phyloP scores from a whole-genome alignment of 2,797 vertebrate species.

The Stomatorhinus walkeri region DNA sequence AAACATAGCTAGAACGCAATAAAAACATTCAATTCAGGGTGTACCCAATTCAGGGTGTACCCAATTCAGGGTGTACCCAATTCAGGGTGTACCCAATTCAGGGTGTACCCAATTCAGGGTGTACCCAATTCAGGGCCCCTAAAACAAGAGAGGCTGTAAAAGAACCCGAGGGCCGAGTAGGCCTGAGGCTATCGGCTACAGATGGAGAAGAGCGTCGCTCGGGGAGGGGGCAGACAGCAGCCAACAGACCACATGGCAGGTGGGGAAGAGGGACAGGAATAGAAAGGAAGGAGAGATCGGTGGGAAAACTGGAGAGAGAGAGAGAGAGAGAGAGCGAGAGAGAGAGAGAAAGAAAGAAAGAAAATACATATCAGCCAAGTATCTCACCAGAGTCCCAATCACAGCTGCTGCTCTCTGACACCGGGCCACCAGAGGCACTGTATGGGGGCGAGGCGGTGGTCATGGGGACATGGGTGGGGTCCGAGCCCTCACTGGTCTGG shows the following conservation, averaged over 20 bases:
- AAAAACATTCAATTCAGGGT: neutral
- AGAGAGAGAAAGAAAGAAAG: neutral
- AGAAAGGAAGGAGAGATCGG: neutral
- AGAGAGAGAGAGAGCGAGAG: neutral
- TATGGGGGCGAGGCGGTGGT: conserved; percentile 59
- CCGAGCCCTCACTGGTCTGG: conserved; percentile 73
- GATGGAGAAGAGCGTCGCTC: neutral
- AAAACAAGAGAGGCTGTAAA: neutral
- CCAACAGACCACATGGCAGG: neutral
- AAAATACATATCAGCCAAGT: neutral
- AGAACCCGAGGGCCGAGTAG: neutral
- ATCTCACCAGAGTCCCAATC: conserved; percentile 71
- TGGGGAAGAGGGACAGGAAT: neutral
- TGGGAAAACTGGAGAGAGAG: neutral
- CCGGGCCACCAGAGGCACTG: conserved; percentile 43
- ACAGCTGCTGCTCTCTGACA: conserved; percentile 63
- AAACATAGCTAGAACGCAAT: neutral
- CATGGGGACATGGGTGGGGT: conserved; percentile 57
- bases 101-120: neutral
- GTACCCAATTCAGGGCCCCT: neutral
- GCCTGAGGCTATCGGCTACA: neutral
- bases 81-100: neutral
- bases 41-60: neutral
- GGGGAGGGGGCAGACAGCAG: neutral
- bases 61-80: neutral